Evolutionary conservation across 2,888 invertebrate species (phyloP), one percentile per base, ranked within the genome.

Genomic region (Hemaris fuciformis): DNA sequence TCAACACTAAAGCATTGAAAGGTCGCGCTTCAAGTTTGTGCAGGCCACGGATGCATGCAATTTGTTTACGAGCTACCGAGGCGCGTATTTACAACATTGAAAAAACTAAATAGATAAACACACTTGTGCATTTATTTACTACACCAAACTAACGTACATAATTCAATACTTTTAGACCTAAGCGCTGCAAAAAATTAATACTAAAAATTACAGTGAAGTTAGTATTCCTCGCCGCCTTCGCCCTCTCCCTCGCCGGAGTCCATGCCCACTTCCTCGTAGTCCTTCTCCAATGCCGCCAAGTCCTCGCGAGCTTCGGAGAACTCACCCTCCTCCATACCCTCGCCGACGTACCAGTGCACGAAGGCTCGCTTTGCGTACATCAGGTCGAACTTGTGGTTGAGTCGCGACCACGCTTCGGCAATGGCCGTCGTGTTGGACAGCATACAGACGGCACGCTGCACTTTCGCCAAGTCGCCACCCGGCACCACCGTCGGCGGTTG

Each of bases 281-380:
- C 97, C 85, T 96, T 96, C 86, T 97, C 97, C 38, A 97, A 93
- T 10, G 96, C 96, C 27, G 96, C 91, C 58, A 91, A 71, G 66
- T 91, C 91, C 68, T 91, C 91, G 20, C 91, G 86, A 8, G 97
- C 97, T 83, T 98, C 97, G 0, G 96, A 96, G 91, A 97, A 98
- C 85, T 98, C 96, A 59, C 96, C 96, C 83, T 96, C 96, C 83
- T 96, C 96, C 96, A 96, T 96, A 76, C 96, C 96, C 84, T 96
- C 96, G 67, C 96, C 96, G 59, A 96, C 96, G 83, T 96, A 96
- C 98, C 98, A 98, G 87, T 98, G 98, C 59, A 98, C 98, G 85
- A 99, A 99, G 22, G 98, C 98, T 73, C 98, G 95, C 93, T 98
- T 98, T 75, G 98, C 98, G 83, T 98, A 99, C 98, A 98, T 98